These are phyloP conservation scores for Drosophila hydei DNA, from an alignment of 1,140 invertebrate genomes.

Conservation along the genomic window DNA sequence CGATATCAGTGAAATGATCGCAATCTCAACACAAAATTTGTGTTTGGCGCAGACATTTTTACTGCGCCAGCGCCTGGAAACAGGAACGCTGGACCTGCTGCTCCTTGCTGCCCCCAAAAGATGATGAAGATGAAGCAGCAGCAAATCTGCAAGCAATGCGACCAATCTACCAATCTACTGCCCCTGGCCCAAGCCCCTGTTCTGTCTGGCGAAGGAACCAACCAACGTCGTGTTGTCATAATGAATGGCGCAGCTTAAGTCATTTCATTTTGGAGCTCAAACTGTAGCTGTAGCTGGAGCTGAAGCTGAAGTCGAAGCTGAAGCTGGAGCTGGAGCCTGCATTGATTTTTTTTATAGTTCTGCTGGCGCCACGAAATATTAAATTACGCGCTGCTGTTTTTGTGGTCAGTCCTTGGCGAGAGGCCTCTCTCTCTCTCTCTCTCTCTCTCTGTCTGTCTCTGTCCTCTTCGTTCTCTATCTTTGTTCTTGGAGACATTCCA, in stretches of 20 bases:
- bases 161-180: conserved; percentile 32
- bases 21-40: conserved; percentile 81
- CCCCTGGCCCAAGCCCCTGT: conserved; percentile 13
- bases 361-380: conserved; percentile 84
- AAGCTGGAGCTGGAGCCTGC: conserved; percentile 46
- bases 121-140: conserved; percentile 82
- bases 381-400: conserved; percentile 82
- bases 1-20: conserved; percentile 78
- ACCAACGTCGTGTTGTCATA: conserved; percentile 82
- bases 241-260: conserved; percentile 83
- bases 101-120: conserved; percentile 46
- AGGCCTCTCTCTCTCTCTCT: background rate
- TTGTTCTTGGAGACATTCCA: conserved; percentile 48
- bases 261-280: conserved; percentile 75
- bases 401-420: conserved; percentile 17
- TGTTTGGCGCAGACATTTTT: conserved; percentile 82
- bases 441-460: conserved; percentile 30
- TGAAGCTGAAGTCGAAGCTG: conserved; percentile 27
- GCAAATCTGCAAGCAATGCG: conserved; percentile 68
- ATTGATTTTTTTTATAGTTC: conserved; percentile 75
- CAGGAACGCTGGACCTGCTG: conserved; percentile 23
- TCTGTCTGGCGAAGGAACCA: conserved; percentile 12
- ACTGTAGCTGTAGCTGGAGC: conserved; percentile 36
- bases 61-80: conserved; percentile 52
- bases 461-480: background rate